phyloP scores from a whole-genome alignment of 2,113 vertebrate species.

The Odocoileus virginianus region DNA sequence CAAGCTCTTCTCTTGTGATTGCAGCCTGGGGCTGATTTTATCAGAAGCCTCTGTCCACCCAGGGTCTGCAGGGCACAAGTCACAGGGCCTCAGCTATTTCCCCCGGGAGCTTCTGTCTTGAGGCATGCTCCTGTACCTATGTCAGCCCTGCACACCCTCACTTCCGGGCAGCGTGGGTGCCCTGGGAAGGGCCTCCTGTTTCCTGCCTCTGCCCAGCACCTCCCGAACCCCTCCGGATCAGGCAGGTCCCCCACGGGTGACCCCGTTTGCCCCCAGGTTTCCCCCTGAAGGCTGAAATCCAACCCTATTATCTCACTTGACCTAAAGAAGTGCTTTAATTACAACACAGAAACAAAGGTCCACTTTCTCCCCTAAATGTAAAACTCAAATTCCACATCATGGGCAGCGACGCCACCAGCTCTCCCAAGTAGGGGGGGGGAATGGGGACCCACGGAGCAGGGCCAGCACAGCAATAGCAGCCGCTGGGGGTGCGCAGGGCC shows the following conservation, averaged over 20 bases:
- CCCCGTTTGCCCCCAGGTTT: neutral
- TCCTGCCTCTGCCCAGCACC: neutral
- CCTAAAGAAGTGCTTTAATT: constrained; percentile 17
- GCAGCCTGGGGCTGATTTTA: neutral
- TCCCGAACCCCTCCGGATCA: neutral
- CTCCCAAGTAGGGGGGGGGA: neutral
- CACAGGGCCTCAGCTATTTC: neutral
- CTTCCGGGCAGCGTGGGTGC: neutral
- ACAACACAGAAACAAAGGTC: neutral
- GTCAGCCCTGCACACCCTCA: neutral
- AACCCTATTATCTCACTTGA: neutral
- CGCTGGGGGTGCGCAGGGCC: neutral
- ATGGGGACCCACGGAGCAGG: neutral
- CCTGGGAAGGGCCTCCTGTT: neutral
- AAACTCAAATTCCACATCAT: neutral
- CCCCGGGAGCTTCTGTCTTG: neutral
- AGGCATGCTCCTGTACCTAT: neutral
- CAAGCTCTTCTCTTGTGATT: neutral
- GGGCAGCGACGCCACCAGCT: neutral
- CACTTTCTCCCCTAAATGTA: accelerated
- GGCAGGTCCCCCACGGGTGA: neutral
- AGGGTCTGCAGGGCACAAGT: no score
- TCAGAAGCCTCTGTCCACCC: neutral
- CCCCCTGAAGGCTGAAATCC: neutral
- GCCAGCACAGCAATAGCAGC: neutral